Base-by-base conservation (phyloP, 2,888 invertebrate genomes). In the Cecidostiba fungosa region DNA sequence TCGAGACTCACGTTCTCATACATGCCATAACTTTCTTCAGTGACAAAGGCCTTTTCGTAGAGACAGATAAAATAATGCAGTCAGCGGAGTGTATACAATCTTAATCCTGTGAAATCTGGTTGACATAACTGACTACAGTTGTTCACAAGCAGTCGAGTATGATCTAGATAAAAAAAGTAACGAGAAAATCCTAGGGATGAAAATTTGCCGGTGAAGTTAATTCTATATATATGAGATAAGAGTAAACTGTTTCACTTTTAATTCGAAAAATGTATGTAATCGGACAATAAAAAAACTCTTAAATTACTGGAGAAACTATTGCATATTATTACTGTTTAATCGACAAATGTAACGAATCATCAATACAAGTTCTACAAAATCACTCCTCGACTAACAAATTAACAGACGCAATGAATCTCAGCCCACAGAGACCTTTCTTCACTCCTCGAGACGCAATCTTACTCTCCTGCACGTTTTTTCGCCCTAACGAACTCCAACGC, bases 41-140 rank as follows among this genome's bases (percentile, higher is more conserved):
- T 19, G n/a, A 39, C 39, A 72, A 66, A 26, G 10, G 29, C 26
- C 12, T 62, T 23, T 19, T 54, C 54, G 54, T 19, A 14, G 3
- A 4, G 54, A 59, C 54, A n/a, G 62, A 26, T 39, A 43, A 39
- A 77, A 77, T 77, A 77, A 77, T 77, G 19, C 36, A n/a, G 59
- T 23, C n/a, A 8, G 4, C 1, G 16, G 16, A 59, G 32, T 50
- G 54, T 43, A 19, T n/a, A 23, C 32, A 62, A 66, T 66, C 47
- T 77, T 78, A 66, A 78, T 78, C 78, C 78, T 6, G 3, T 23
- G 66, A 36, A 78, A 78, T 78, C 47, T 39, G 29, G 19, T 62
- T 69, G 69, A 78, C 26, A 69, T 12, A 5, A n/a, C 19, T n/a
- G 26, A 23, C 16, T 4, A 1, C 39, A 26, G n/a, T 19, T 26